Evolutionary conservation across 2,797 vertebrate species (phyloP), one percentile per base, ranked within the genome.

Genomic region (Chlorospingus semifuscus): DNA sequence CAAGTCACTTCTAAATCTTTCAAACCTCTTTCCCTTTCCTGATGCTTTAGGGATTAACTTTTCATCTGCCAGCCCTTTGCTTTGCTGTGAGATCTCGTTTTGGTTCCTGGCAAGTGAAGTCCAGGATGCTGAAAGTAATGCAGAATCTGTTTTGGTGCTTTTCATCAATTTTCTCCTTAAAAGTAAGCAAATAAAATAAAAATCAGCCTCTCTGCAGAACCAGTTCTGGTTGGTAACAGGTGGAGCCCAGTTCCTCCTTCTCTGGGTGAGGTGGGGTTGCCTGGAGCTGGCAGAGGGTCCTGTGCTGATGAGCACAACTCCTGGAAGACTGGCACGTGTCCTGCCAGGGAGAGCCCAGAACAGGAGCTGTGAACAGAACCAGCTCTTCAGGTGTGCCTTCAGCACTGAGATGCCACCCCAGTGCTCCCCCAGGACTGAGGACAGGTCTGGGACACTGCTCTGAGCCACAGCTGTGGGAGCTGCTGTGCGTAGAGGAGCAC

Each of bases 1-100:
- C 83, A 93, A 81, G 69, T 68, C n/a, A 64, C 32, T 84, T 81
- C 82, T 83, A 90, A 96, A 78, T 86, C 72, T 94, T 94, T 90
- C 69, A 92, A 89, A 87, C 19, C 4, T 71, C n/a, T 57, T 91
- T 80, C 61, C n/a, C 29, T 72, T 87, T 89, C 75, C 56, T 66
- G 13, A 76, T 82, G 83, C 39, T 56, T 79, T 79, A 29, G 22
- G n/a, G 68, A 94, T 75, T 85, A 85, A 42, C 10, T 87, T 90
- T 47, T 64, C 52, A 32, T 77, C 50, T 88, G 52, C 77, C 30
- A 91, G 52, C 39, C 34, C 32, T 66, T 85, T 74, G 12, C 75
- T 71, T 34, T 59, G 42, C 71, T 61, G 22, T 34, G 59, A 57
- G 34, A 70, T 64, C 22, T 76, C 1, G 0, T 65, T 89, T 79